Base-by-base conservation (phyloP, 2,888 invertebrate genomes). In the Cerastis rubricosa region DNA sequence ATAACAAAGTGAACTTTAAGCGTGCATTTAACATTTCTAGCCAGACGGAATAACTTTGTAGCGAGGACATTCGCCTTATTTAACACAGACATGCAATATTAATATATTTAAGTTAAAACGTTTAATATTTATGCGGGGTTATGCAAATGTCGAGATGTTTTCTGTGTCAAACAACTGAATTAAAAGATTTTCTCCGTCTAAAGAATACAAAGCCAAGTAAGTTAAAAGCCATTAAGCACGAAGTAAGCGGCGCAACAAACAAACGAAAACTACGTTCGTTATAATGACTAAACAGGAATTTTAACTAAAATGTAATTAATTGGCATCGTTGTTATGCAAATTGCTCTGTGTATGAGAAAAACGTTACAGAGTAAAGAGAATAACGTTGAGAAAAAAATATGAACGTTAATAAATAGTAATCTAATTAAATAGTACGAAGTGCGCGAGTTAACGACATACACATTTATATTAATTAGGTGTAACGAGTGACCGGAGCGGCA, bases 71-170 rank as follows among this genome's bases (percentile, higher is more conserved):
- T 81, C 69, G 66, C 74, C 51, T 84, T 76, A 81, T 83, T 85
- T 76, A 69, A 78, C 73, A 77, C 66, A 72, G 76, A 80, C 82
- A 87, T 75, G 76, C 75, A 82, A 83, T 84, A 82, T 82, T 78
- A 78, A 80, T 87, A 86, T 83, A 88, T 86, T 88, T 80, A 87
- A 88, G 89, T 84, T 68, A 85, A 88, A 88, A 88, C 84, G 80
- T 89, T 91, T 79, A 89, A 91, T 90, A 92, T 92, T 92, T 90
- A 91, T 92, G 87, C 82, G 82, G 86, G 85, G 83, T 87, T 89
- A 90, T 91, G 90, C 86, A 89, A 90, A 92, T 91, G 77, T 70
- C 78, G 85, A 80, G 79, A 87, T 83, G 83, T 88, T 84, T 87
- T 88, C 85, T 83, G 86, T 85, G 83, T 85, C 87, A 87, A 88